Evolutionary conservation across 2,797 vertebrate species (phyloP), one percentile per base, ranked within the genome.

Genomic region (Gallinago nigripennis): DNA sequence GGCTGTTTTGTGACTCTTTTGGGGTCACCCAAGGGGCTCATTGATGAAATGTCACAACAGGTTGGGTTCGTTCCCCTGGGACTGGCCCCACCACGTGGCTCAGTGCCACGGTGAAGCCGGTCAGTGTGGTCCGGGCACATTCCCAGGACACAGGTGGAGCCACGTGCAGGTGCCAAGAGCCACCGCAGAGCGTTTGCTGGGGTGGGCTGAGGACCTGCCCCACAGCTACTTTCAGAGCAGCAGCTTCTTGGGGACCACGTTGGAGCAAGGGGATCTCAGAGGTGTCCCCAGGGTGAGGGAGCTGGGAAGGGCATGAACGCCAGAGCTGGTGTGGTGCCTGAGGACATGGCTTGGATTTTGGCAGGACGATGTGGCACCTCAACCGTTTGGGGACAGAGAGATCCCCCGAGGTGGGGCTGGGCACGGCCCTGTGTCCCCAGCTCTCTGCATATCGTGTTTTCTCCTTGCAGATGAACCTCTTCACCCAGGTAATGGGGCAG

Each of bases 401-500:
- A n/a, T 69, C 35, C 39, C 39, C 37, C 0, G 0, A 28, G 19
- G 16, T 4, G 35, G 8, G 30, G 12, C 69, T 31, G 46, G 61
- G 61, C 51, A 70, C 0, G 0, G 5, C 4, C 14, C 46, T 0
- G 0, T 48, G 54, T 60, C 30, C n/a, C 33, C 80, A 61, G 57
- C 8, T 64, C 58, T 54, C 4, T 2, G 41, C 35, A 76, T 19
- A 31, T 16, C 0, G 3, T 11, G 13, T 58, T 88, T 82, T 89
- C 60, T 93, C 66, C 35, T 82, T 85, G 48, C 92, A 95, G 96
- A 96, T 96, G 95, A 82, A 93, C 18, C 33, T 96, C 28, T 20
- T 95, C 0, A 0, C 17, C 23, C 91, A 95, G 94, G 96, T 95
- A 94, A 90, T 9, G 8, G 19, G 46, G 73, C 14, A 92, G 28